Base-by-base conservation (phyloP, 2,888 invertebrate species). In the Nezara viridula region DNA sequence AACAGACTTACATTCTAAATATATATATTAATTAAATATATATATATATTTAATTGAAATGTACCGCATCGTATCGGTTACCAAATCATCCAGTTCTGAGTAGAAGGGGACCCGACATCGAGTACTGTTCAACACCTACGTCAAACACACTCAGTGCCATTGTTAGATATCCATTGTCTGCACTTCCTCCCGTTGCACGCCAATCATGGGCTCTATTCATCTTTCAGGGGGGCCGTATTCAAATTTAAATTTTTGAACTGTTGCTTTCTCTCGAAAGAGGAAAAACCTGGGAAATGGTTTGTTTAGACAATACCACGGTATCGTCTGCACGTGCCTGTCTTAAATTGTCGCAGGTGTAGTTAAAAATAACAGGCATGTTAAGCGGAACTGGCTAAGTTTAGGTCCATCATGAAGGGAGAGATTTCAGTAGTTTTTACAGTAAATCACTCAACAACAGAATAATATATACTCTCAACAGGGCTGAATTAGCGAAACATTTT, bases 211-310 rank as follows among this genome's bases (percentile, higher is more conserved):
- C n/a, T 24, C 81, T 47, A 81, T 81, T 81, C 81, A 81, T 81
- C 24, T 3, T 27, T 40, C 44, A 3, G 24, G 16, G 44, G 81
- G n/a, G 21, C 81, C 6, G 81, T 47, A 81, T 81, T 81, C 81
- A 81, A 81, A 81, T 81, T 81, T 81, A 81, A 81, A 81, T 81
- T n/a, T 81, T 47, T 44, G n/a, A 44, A 44, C 81, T 24, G 81
- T 40, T 44, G 44, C n/a, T n/a, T n/a, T 14, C 81, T 81, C 40
- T 81, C 44, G 44, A 0, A 14, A 24, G 5, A 47, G 21, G 44
- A n/a, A 81, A 81, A 81, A 40, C 44, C 19, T 32, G 66, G 81
- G 81, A 81, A 81, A n/a, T 81, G 40, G 24, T 44, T 81, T 44
- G 44, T 44, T 47, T 81, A 47, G 40, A 40, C 66, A 73, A 73